Conservation (phyloP, 2,888 invertebrate genomes). For the Luperina testacea region DNA sequence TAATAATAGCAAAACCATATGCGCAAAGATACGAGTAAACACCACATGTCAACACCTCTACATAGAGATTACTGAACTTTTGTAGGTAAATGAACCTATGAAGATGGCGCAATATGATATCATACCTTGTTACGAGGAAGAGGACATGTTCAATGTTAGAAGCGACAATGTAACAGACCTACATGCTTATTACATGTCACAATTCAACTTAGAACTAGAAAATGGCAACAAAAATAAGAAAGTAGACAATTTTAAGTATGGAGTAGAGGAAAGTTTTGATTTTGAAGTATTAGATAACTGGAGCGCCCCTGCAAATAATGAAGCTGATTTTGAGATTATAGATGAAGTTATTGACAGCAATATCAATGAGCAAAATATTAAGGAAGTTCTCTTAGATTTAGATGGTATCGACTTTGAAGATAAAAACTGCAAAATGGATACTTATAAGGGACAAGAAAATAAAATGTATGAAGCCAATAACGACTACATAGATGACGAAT, state of each 20-base stretch:
- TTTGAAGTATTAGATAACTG: conserved; percentile 84
- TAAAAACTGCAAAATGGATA: conserved; percentile 75
- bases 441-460: conserved; percentile 69
- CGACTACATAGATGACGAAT: conserved; percentile 88
- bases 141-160: conserved; percentile 82
- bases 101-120: conserved; percentile 86
- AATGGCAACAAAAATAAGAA: conserved; percentile 80
- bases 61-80: conserved; percentile 85
- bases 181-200: conserved; percentile 88
- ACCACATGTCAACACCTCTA: conserved; percentile 86
- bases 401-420: conserved; percentile 86
- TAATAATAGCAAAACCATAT: conserved; percentile 89
- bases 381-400: conserved; percentile 85
- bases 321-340: conserved; percentile 81
- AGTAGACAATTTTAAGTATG: conserved; percentile 82
- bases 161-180: conserved; percentile 84
- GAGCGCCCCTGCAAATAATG: conserved; percentile 70
- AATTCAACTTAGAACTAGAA: conserved; percentile 88
- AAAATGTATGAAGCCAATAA: conserved; percentile 77
- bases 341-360: conserved; percentile 83
- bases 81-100: conserved; percentile 85
- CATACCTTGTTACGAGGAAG: conserved; percentile 83
- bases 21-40: conserved; percentile 79
- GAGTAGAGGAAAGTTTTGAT: conserved; percentile 85
- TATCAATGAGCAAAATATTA: conserved; percentile 85